Percentiles rank a stretch among this genome's conserved stretches.
Conservation (phyloP, 2,797 vertebrate species). For the Acanthurus lineatus region DNA sequence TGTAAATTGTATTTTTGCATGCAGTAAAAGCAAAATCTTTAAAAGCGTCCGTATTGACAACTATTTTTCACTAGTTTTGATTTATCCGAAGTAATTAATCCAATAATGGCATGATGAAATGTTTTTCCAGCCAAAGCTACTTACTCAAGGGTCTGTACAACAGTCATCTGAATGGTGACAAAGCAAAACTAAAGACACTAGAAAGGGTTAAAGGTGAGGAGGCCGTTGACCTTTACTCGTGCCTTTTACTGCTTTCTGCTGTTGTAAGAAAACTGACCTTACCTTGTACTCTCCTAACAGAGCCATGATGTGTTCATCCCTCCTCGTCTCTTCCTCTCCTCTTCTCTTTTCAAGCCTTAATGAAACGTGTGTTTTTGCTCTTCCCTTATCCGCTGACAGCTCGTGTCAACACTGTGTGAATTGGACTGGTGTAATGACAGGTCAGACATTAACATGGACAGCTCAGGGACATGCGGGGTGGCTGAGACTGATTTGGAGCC, state of each 20-base stretch:
- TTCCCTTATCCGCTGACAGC: conserved; percentile 78
- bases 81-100: too few relatives aligned
- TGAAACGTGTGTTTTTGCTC: conserved; percentile 71
- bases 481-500: conserved; percentile 67
- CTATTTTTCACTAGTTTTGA: too few relatives aligned
- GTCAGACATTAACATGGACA: conserved; percentile 78
- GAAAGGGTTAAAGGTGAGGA: conserved; percentile 25
- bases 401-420: conserved; percentile 78
- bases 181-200: background rate
- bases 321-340: conserved; percentile 25
- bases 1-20: background rate
- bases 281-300: conserved; percentile 37
- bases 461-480: conserved; percentile 70
- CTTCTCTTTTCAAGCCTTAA: conserved; percentile 57
- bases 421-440: conserved; percentile 78
- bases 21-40: too few relatives aligned
- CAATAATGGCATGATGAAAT: background rate
- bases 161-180: background rate
- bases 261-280: conserved; percentile 43
- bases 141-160: background rate
- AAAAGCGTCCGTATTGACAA: too few relatives aligned
- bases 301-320: conserved; percentile 27
- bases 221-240: conserved; percentile 37
- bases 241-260: conserved; percentile 23
- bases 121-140: background rate